These are phyloP conservation scores for Argya squamiceps DNA, from an alignment of 2,797 vertebrate species.

Conservation along the genomic window DNA sequence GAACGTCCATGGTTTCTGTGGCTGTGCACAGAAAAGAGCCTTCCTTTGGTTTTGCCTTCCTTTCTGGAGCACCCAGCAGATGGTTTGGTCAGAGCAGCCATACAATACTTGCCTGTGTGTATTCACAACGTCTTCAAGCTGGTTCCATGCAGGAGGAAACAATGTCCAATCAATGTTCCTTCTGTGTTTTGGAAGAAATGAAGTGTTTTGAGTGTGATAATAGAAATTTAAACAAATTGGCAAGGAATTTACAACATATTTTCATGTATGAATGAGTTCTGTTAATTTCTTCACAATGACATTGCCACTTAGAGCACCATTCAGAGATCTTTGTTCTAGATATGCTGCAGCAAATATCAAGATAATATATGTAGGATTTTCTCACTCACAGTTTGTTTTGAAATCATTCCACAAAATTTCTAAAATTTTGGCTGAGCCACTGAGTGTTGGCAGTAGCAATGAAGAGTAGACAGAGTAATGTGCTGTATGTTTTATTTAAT, in stretches of 20 bases:
- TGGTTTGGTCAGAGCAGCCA: slow-evolving; percentile 17
- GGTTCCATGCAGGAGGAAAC: slow-evolving; percentile 14
- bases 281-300: neutral
- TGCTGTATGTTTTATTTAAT: slow-evolving; percentile 26
- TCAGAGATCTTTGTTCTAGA: neutral
- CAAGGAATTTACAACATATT: neutral
- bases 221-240: neutral
- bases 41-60: neutral
- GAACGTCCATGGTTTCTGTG: neutral
- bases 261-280: neutral
- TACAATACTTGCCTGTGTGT: neutral
- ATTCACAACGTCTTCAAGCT: neutral
- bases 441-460: slow-evolving; percentile 4
- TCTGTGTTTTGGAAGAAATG: slow-evolving; percentile 39
- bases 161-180: slow-evolving; percentile 25
- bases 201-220: neutral
- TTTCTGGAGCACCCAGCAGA: neutral
- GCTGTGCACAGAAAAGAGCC: neutral
- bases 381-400: neutral
- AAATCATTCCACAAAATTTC: slow-evolving; percentile 11
- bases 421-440: neutral
- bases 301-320: neutral
- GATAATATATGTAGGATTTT: neutral
- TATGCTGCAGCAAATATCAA: neutral
- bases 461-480: neutral